Conservation (phyloP, 1,140 invertebrate species). For the Diabrotica virgifera region DNA sequence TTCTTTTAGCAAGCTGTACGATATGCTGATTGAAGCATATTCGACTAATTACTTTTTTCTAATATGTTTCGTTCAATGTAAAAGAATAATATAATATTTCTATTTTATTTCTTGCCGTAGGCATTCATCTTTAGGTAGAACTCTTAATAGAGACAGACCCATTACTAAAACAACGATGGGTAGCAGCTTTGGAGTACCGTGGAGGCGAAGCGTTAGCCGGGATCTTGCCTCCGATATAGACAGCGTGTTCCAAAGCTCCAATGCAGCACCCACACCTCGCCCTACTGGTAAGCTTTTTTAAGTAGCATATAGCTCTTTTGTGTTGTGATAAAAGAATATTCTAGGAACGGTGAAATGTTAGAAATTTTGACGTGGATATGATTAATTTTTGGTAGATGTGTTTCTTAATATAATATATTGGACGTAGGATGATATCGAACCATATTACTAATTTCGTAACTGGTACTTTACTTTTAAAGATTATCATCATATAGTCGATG, state of each 20-base stretch:
- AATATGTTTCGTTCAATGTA: neutral
- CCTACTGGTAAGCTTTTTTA: constrained; percentile 49
- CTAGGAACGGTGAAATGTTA: neutral
- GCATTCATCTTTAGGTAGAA: constrained; percentile 40
- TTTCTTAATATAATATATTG: no score
- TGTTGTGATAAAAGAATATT: constrained; percentile 23
- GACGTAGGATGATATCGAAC: no score
- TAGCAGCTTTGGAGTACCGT: constrained; percentile 45
- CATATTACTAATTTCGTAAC: no score
- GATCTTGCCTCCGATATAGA: constrained; percentile 57
- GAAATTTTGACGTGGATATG: neutral
- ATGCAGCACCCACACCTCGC: constrained; percentile 44
- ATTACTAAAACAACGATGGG: constrained; percentile 31
- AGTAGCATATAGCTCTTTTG: constrained; percentile 24
- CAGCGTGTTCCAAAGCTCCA: constrained; percentile 52
- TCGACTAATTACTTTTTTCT: neutral
- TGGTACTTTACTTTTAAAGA: no score
- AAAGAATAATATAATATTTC: neutral
- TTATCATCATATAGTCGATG: no score
- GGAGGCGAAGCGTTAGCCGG: constrained; percentile 59
- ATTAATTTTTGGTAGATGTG: no score
- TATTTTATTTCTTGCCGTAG: constrained; percentile 24
- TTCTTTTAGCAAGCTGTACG: no score
- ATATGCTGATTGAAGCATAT: no score
- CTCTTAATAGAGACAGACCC: constrained; percentile 38